Conservation (phyloP, 2,888 invertebrate genomes). For the Cryptus armator region DNA sequence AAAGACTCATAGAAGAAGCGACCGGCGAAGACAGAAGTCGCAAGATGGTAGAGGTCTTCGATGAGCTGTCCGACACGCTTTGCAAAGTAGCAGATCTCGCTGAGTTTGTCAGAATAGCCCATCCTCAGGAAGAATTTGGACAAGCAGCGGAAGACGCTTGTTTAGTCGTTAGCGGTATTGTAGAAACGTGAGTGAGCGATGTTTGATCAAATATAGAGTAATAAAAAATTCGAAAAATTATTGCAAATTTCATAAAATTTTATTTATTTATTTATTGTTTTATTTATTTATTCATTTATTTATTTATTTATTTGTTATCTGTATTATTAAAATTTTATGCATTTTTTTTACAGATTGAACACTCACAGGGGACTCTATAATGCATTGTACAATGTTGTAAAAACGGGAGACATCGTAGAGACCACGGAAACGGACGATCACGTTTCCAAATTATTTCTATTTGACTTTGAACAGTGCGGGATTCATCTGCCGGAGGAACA, state of each 20-base stretch:
- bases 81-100: constrained; percentile 99
- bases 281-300: neutral
- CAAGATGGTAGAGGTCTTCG: constrained; percentile 97
- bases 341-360: constrained; percentile 90
- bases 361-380: constrained; percentile 94
- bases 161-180: constrained; percentile 94
- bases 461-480: constrained; percentile 99
- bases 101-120: constrained; percentile 97
- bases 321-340: neutral
- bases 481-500: constrained; percentile 94
- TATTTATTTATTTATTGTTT: neutral
- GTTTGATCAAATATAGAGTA: neutral
- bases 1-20: constrained; percentile 92
- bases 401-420: constrained; percentile 89
- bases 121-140: constrained; percentile 92
- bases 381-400: constrained; percentile 90
- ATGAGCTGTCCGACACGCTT: constrained; percentile 96
- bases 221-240: too few relatives aligned
- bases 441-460: constrained; percentile 95
- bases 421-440: constrained; percentile 93
- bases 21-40: constrained; percentile 88
- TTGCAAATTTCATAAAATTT: neutral
- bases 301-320: constrained; percentile 15
- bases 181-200: constrained; percentile 91
- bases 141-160: constrained; percentile 96